A percentile compares a stretch with the other conserved stretches of the same genome.
These are phyloP conservation scores for Ceratina australensis DNA, from an alignment of 1,140 invertebrate species.

Conservation along the genomic window DNA sequence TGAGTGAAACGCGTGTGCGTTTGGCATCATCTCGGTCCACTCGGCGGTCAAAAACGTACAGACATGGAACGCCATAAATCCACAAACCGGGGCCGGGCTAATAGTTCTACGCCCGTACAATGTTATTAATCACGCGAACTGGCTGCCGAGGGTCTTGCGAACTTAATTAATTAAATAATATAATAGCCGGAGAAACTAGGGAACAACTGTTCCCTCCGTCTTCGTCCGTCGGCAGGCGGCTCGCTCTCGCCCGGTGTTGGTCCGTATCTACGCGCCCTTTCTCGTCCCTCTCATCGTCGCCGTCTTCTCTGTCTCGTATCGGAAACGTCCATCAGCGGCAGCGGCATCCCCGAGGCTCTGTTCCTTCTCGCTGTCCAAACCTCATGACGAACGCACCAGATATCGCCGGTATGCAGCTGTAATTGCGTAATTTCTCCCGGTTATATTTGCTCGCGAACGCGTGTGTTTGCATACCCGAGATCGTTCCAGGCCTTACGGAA, in stretches of 20 bases:
- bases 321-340: constrained; percentile 76
- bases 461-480: constrained; percentile 11
- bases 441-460: constrained; percentile 5
- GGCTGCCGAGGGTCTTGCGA: constrained; percentile 68
- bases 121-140: constrained; percentile 72
- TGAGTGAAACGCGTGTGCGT: constrained; percentile 41
- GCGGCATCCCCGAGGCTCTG: constrained; percentile 74
- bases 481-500: background rate
- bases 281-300: constrained; percentile 10
- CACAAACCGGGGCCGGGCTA: constrained; percentile 61
- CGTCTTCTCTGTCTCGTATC: constrained; percentile 67
- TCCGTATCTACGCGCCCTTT: constrained; percentile 35
- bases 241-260: constrained; percentile 7
- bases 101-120: constrained; percentile 62
- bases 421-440: constrained; percentile 55
- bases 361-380: constrained; percentile 68
- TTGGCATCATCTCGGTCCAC: constrained; percentile 48
- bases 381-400: constrained; percentile 60
- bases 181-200: constrained; percentile 70
- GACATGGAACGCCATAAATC: constrained; percentile 57
- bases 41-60: constrained; percentile 55
- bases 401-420: constrained; percentile 60
- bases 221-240: constrained; percentile 18
- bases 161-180: constrained; percentile 78
- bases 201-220: constrained; percentile 49